phyloP scores from a whole-genome alignment of 2,797 vertebrate species.

The Ispidina lecontei region DNA sequence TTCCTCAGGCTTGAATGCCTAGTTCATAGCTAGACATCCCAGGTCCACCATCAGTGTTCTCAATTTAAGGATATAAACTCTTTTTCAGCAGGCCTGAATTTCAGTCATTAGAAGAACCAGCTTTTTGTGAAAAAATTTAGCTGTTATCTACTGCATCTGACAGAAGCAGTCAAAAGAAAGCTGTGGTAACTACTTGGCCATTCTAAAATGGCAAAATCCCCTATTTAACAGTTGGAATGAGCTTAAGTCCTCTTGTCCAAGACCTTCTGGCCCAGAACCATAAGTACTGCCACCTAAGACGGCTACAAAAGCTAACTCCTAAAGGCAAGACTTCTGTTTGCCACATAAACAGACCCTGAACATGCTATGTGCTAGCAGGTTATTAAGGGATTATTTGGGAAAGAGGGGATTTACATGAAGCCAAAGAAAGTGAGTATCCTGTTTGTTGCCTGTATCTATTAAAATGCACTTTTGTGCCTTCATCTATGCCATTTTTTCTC shows the following conservation, averaged over 20 bases:
- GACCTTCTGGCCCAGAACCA: neutral
- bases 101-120: neutral
- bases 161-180: neutral
- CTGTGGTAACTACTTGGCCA: neutral
- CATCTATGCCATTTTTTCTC: neutral
- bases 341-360: neutral
- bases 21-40: neutral
- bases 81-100: neutral
- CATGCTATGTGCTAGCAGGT: neutral
- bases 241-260: neutral
- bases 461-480: neutral
- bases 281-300: neutral
- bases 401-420: neutral
- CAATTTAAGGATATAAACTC: neutral
- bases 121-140: neutral
- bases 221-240: neutral
- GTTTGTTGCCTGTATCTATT: neutral
- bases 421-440: neutral
- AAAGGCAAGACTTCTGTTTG: neutral
- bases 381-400: constrained; percentile 28
- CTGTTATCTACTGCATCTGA: neutral
- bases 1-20: neutral
- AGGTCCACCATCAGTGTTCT: neutral
- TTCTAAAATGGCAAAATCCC: neutral
- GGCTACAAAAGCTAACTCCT: neutral